phyloP scores from a whole-genome alignment of 2,888 invertebrate genomes.

The Amaurobius ferox region DNA sequence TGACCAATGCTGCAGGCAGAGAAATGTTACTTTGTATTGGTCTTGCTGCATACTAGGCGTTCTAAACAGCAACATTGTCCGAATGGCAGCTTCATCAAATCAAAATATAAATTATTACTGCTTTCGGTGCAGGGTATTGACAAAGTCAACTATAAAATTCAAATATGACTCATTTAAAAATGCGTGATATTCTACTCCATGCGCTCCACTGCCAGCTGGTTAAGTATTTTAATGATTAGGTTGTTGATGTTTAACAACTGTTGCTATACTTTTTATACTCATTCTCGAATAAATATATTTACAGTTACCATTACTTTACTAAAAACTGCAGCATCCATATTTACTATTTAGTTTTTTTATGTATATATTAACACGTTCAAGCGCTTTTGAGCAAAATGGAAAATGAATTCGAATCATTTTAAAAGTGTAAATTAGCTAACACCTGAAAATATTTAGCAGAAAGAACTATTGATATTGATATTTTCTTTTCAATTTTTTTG shows the following conservation, averaged over 20 bases:
- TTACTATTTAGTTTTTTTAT: too few relatives aligned
- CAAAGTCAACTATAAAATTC: too few relatives aligned
- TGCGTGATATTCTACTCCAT: neutral
- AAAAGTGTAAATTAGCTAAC: too few relatives aligned
- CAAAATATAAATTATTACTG: neutral
- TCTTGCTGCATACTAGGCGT: slow-evolving; percentile 14
- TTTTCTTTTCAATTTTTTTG: too few relatives aligned
- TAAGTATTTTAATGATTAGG: neutral
- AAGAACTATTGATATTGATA: too few relatives aligned
- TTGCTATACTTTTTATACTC: neutral
- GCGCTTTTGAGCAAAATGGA: too few relatives aligned
- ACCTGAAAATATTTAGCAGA: too few relatives aligned
- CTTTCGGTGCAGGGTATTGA: neutral
- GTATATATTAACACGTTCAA: too few relatives aligned
- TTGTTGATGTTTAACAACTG: slow-evolving; percentile 1
- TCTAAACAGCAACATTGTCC: neutral
- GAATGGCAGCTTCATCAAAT: neutral
- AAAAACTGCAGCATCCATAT: neutral
- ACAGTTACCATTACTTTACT: neutral
- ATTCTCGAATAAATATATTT: neutral
- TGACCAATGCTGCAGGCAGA: too few relatives aligned
- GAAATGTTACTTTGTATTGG: neutral
- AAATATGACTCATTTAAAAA: neutral
- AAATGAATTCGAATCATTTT: too few relatives aligned
- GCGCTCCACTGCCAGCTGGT: slow-evolving; percentile 28